Evolutionary conservation across 2,888 invertebrate species (phyloP), one percentile per base, ranked within the genome.

Genomic region (Drosophila quasianomalipes): DNA sequence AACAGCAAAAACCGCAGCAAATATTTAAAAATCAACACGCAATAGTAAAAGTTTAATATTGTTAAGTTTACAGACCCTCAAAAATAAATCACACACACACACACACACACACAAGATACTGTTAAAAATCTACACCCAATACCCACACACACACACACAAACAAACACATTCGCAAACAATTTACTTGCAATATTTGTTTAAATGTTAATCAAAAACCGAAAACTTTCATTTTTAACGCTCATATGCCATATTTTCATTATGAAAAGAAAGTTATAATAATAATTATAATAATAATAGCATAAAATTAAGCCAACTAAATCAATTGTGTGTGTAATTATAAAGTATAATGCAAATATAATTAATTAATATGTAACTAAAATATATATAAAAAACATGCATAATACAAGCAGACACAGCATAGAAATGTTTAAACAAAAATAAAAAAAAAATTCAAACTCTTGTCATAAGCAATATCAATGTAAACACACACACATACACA

Each of bases 181-280:
- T 72, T 73, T 81, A 85, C 83, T 76, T 61, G 83, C 85, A 82
- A 81, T 85, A 87, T 81, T 86, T 85, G 83, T 88, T 85, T 81
- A 74, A 71, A 66, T 83, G 81, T 82, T 84, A 86, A 84, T 86
- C 74, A 74, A 79, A 66, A 64, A 37, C 39, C 19, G 55, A 59
- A 31, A 68, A 64, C 73, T 80, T 80, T 82, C 67, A 71, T 41
- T 64, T 71, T 74, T 51, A 71, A 73, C 70, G 80, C 66, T 80
- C 80, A 75, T 78, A 88, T 85, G 88, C 85, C 85, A 86, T 88
- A 88, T 85, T 86, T 88, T 86, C 85, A 83, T 80, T 83, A 78
- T 66, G 77, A 83, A 85, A 85, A 81, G 65, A 74, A 83, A 81
- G 74, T 76, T 75, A 76, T 60, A 57, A 78, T 79, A 81, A 81